These are phyloP conservation scores for Agonopterix heracliana DNA, from an alignment of 2,888 invertebrate genomes.

Conservation along the genomic window DNA sequence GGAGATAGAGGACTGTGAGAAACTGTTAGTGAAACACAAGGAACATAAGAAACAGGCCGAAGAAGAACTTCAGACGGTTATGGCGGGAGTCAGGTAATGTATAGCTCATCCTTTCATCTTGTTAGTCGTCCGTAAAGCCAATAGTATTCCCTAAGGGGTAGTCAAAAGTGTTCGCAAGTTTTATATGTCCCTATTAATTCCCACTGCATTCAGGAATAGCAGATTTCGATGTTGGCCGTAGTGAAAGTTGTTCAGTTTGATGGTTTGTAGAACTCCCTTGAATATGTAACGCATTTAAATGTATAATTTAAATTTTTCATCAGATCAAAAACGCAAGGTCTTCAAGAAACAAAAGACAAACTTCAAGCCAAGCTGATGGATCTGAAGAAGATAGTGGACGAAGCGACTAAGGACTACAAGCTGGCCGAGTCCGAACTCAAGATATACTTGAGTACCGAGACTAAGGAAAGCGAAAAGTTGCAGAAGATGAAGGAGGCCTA, in stretches of 20 bases:
- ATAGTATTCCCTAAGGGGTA: too few relatives aligned
- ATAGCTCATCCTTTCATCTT: neutral
- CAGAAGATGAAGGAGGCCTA: conserved; percentile 73
- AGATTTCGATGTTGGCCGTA: too few relatives aligned
- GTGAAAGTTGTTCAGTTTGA: too few relatives aligned
- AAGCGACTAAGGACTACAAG: conserved; percentile 76
- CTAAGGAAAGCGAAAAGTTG: conserved; percentile 78
- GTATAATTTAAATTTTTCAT: neutral
- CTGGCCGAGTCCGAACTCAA: conserved; percentile 87
- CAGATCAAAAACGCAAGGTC: conserved; percentile 78
- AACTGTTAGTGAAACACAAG: conserved; percentile 66
- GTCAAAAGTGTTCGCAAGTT: too few relatives aligned
- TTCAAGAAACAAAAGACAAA: conserved; percentile 83
- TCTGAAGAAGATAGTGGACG: conserved; percentile 81
- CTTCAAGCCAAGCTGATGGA: conserved; percentile 81
- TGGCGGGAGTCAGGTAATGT: conserved; percentile 77
- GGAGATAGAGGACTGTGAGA: conserved; percentile 81
- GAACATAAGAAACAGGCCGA: conserved; percentile 76
- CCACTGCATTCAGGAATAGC: too few relatives aligned
- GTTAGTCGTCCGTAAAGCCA: too few relatives aligned
- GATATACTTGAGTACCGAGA: conserved; percentile 81
- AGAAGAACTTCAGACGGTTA: conserved; percentile 73
- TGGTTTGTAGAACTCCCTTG: too few relatives aligned
- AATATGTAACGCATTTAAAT: neutral
- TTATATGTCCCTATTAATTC: too few relatives aligned